Evolutionary conservation across 2,888 invertebrate genomes (phyloP).

Genomic region (Drosophila melanosoma): DNA sequence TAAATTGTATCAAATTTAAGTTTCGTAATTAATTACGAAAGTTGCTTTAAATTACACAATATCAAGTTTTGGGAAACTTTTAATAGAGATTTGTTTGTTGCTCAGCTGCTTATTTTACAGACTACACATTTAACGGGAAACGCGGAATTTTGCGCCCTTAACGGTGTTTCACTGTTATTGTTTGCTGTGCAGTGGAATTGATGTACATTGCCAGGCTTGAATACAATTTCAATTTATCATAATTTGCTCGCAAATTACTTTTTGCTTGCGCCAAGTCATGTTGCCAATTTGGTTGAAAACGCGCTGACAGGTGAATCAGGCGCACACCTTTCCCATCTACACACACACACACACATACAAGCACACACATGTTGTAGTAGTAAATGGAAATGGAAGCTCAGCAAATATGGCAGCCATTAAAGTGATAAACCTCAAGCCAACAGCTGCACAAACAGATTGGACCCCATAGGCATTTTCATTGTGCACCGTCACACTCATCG

Average conservation of each 20-base stretch:
- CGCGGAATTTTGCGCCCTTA: background rate
- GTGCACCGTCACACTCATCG: background rate
- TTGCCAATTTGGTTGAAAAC: slow-evolving; percentile 65
- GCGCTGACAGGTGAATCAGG: slow-evolving; percentile 35
- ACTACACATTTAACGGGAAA: background rate
- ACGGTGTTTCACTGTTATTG: background rate
- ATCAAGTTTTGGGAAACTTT: background rate
- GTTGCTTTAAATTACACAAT: background rate
- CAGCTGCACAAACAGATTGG: slow-evolving; percentile 50
- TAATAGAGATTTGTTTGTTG: background rate
- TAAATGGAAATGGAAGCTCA: slow-evolving; percentile 44
- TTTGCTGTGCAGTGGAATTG: slow-evolving; percentile 35
- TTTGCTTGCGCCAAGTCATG: slow-evolving; percentile 64
- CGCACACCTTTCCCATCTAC: background rate
- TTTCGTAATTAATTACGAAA: background rate
- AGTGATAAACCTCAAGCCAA: slow-evolving; percentile 66
- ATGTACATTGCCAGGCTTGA: slow-evolving; percentile 45
- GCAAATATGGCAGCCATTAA: slow-evolving; percentile 79
- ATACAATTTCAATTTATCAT: slow-evolving; percentile 72
- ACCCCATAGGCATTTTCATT: slow-evolving; percentile 51
- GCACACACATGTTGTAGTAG: background rate
- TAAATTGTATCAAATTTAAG: slow-evolving; percentile 15
- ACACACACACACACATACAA: background rate
- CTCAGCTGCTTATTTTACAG: background rate
- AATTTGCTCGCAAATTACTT: slow-evolving; percentile 78